Evolutionary conservation across 2,113 vertebrate genomes (phyloP), one percentile per base, ranked within the genome.

Genomic region (Cryptomyrus ogoouensis): DNA sequence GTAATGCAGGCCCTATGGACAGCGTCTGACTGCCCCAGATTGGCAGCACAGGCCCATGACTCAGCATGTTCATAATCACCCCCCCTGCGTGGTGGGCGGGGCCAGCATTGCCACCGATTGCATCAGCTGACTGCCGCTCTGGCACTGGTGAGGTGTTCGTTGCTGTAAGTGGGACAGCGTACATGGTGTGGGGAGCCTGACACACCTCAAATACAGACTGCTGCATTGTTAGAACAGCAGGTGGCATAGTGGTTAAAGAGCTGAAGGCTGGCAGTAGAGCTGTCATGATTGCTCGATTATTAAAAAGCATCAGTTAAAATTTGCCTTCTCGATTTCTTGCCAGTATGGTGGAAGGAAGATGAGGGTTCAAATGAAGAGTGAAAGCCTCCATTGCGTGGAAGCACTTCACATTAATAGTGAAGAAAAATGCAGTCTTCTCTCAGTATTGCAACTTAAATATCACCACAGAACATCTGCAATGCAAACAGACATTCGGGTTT

Each of bases 21-120:
- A 17, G 70, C 10, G 5, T 15, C 1, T 42, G 74, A 42, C 74
- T 77, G 2, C 74, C 35, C 35, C 5, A 42, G 83, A 49, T 47
- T 85, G 42, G 7, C 19, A 10, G 46, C 83, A 85, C 8, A n/a
- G 12, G 52, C 7, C 42, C 46, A 35, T 90, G 90, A 88, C 90
- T 90, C 90, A 62, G 90, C 90, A 89, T 44, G 42, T 42, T 87
- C 46, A 35, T 50, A n/a, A 13, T 39, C 50, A 31, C 50, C 27
- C 49, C 39, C 31, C 10, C 50, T 1, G 3, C 10, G 8, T 17
- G 62, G 47, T 35, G 24, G 58, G 56, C 35, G 70, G 27, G 70
- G 74, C 74, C 74, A 80, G 17, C 35, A 80, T 58, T 21, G n/a
- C 62, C 13, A 49, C 74, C 2, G 74, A 24, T 88, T 70, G 88